Base-by-base conservation (phyloP, 92 coral and sea anemone species). In the Anthopleura xanthogrammica region DNA sequence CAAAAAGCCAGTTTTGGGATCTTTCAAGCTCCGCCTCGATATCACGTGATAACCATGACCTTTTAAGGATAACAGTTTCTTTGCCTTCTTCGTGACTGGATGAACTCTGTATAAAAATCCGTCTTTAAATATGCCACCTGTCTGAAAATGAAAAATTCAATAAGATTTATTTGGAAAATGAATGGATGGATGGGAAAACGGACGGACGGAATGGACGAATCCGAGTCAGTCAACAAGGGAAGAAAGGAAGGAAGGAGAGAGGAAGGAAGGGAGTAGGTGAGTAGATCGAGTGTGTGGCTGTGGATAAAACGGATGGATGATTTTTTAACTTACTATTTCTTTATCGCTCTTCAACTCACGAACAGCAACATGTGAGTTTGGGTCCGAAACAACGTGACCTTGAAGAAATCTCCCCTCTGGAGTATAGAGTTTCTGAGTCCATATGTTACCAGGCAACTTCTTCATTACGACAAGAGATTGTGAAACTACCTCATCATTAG, bases 281-380 rank as follows among this genome's bases (percentile, higher is more conserved):
- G 36, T 29, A 29, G 36, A 29, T 29, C 36, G 36, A 29, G 36
- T 29, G 36, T 29, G 36, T 29, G 36, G 36, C 36, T 29, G 36
- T 29, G 36, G 36, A 29, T 29, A 29, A 23, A 8, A 19, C 20
- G 72, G 29, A 64, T 20, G 12, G 72, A 64, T 58, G 2, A 14
- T 58, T 14, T 2, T 17, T 5, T 19, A 17, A 29, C 42, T 89
- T 79, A 92, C 95, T 90, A 92, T 76, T 52, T 87, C 84, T 5
- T 92, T 90, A 10, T 80, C 76, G 22, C 77, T 60, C 29, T 75
- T 87, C 75, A 66, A 81, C 41, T 93, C 97, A 52, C 97, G 90
- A 41, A 93, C 85, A 57, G 97, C 94, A 6, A 91, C 93, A 48
- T 91, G 86, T 39, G 94, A 91, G 12, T 80, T 62, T 19, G 91